These are phyloP conservation scores for Melanogrammus aeglefinus DNA, from an alignment of 2,797 vertebrate genomes.

Conservation along the genomic window DNA sequence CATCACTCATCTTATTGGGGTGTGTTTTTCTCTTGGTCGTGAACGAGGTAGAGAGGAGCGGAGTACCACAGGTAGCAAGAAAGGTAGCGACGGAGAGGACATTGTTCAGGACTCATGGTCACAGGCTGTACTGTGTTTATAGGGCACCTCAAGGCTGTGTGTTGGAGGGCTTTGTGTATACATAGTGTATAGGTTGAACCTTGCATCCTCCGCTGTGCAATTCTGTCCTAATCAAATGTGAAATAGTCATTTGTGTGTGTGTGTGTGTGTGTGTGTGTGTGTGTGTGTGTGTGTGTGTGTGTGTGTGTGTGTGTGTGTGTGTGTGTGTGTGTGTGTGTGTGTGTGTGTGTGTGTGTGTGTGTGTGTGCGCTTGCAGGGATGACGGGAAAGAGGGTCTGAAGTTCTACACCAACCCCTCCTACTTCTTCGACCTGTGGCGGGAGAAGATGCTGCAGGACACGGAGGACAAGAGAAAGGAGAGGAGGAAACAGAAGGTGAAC, in stretches of 20 bases:
- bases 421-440: constrained; percentile 98
- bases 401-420: constrained; percentile 97
- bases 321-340: constrained; percentile 2
- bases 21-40: background rate
- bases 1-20: too few species aligned
- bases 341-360: background rate
- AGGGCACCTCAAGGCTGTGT: too few species aligned
- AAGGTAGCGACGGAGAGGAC: too few species aligned
- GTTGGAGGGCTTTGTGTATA: background rate
- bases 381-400: constrained; percentile 96
- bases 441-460: constrained; percentile 99
- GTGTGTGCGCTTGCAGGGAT: constrained; percentile 77
- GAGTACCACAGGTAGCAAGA: background rate
- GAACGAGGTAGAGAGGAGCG: background rate
- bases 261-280: background rate
- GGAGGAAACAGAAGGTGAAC: constrained; percentile 93
- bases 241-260: background rate
- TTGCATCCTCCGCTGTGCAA: background rate
- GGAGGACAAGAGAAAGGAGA: constrained; percentile 96
- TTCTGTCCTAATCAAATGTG: background rate
- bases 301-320: constrained; percentile 1
- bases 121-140: too few species aligned
- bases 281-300: background rate
- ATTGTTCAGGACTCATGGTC: too few species aligned
- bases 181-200: background rate